phyloP scores from a whole-genome alignment of 2,113 vertebrate species.

The Ctenomys sociabilis region DNA sequence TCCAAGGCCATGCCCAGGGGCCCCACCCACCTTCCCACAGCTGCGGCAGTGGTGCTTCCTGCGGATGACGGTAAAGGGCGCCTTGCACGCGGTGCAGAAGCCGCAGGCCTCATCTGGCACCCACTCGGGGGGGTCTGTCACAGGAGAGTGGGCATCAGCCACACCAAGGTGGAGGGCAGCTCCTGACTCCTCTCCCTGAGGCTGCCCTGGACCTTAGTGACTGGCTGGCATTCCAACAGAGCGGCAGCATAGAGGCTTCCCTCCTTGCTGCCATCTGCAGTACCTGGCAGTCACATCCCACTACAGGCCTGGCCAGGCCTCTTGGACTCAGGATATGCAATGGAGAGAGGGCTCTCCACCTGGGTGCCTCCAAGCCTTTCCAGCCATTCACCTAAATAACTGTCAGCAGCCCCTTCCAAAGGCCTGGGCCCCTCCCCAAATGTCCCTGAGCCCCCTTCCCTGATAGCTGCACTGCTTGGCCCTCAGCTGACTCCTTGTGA shows the following conservation, averaged over 20 bases:
- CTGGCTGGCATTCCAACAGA: not conserved
- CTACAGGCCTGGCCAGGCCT: not conserved
- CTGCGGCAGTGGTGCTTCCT: conserved; percentile 98
- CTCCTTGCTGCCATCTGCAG: not conserved
- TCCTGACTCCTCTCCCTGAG: not conserved
- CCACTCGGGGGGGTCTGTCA: conserved; percentile 97
- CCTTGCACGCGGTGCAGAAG: conserved; percentile 95
- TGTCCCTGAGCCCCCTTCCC: not conserved
- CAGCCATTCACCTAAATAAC: not conserved
- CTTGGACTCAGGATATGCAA: not conserved
- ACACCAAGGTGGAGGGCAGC: not conserved
- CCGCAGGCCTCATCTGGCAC: conserved; percentile 97
- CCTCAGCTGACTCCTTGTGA: not conserved
- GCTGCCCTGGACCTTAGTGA: not conserved
- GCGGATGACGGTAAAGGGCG: conserved; percentile 98
- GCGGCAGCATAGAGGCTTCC: fast-evolving
- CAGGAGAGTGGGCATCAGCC: not conserved
- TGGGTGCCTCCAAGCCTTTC: not conserved
- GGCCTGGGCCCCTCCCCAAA: not conserved
- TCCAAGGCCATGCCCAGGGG: not conserved
- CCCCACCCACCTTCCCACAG: conserved; percentile 94
- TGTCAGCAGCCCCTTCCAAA: not conserved
- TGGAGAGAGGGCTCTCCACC: not conserved
- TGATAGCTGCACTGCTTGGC: not conserved
- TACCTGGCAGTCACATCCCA: not conserved